A percentile compares a stretch with the other conserved stretches of the same genome.
Conservation (phyloP, 2,888 invertebrate species). For the Choreutis nemorana region DNA sequence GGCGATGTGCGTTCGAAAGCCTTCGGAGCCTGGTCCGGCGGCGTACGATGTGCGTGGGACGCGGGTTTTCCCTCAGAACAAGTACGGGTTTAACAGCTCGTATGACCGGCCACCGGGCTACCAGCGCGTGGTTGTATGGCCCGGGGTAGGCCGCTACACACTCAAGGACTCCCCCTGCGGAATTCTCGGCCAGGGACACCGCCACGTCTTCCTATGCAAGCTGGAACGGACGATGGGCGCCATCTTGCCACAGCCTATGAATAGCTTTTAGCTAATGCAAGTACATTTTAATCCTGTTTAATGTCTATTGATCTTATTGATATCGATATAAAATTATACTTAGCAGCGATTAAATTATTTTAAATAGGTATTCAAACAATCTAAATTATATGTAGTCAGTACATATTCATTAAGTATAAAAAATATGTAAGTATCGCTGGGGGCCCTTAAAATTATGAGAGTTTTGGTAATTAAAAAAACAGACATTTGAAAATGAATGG, state of each 20-base stretch:
- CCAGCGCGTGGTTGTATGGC: conserved; percentile 38
- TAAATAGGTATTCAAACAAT: too few species aligned
- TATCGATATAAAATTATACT: too few species aligned
- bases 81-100: conserved; percentile 38
- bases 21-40: conserved; percentile 61
- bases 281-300: too few species aligned
- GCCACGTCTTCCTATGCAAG: conserved; percentile 41
- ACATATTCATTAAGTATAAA: too few species aligned
- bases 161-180: conserved; percentile 18
- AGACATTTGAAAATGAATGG: not conserved
- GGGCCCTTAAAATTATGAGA: too few species aligned
- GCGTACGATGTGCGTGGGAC: conserved; percentile 31
- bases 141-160: conserved; percentile 45
- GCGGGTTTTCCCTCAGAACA: conserved; percentile 25
- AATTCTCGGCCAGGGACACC: conserved; percentile 36
- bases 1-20: conserved; percentile 48
- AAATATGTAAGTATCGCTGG: too few species aligned
- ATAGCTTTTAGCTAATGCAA: conserved; percentile 46
- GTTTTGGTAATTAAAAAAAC: not conserved
- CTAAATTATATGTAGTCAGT: too few species aligned
- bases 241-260: conserved; percentile 33
- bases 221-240: conserved; percentile 39
- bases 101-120: conserved; percentile 44
- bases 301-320: too few species aligned
- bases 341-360: too few species aligned